Evolutionary conservation across 2,113 vertebrate species (phyloP), one percentile per base, ranked within the genome.

Genomic region (Archilochus colubris): DNA sequence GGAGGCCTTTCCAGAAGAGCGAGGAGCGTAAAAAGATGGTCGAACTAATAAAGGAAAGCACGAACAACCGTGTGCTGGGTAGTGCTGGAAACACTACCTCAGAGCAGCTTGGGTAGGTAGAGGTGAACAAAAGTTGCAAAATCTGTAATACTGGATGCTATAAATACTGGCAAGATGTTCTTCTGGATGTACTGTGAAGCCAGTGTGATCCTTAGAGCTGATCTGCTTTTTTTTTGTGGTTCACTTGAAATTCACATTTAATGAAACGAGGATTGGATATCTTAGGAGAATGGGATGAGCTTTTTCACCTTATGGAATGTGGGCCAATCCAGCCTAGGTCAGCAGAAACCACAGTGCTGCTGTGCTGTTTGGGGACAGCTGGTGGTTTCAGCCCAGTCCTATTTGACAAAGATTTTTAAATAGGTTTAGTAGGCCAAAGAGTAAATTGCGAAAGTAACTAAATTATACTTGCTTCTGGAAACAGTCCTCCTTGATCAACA

Each of bases 391-490:
- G 20, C 38, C 75, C 43, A 61, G 57, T 36, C n/a, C 75, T 88
- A 2, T 93, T 82, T 76, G 54, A 87, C 82, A 73, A 43, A 61
- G 51, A 50, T 62, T 88, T 94, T 73, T 62, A 12, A 77, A 76
- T 54, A 55, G 63, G 31, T 90, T 85, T 89, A 64, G 30, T n/a
- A 70, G 63, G 59, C 72, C 85, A 89, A 94, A 93, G 81, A 91
- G 74, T 89, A 95, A 84, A 84, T 69, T 89, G 73, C 74, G 86
- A 17, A 86, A 95, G 43, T 59, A 83, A 67, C 80, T 80, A 30
- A n/a, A 83, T 91, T 73, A n/a, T 24, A 59, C 53, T 81, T 84
- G 36, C 62, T 77, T 30, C 66, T 76, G 70, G 36, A 40, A 61
- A 38, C 27, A 10, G 40, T 44, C 59, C 44, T 80, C 82, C 55